Conservation (phyloP, 2,113 vertebrate species). For the Peromyscus polionotus region DNA sequence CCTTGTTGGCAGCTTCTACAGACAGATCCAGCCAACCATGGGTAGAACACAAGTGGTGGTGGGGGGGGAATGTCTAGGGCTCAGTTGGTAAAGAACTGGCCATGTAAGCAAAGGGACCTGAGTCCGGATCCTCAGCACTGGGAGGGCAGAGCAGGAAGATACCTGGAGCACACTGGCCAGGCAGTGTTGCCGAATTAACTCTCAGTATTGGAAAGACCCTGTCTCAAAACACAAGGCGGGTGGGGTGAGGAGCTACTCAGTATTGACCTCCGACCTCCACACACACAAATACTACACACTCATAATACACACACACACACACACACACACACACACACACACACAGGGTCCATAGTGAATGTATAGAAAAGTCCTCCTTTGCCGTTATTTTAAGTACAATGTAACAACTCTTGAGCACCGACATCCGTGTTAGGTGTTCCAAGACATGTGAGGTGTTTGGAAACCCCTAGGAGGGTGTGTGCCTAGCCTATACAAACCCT, state of each 20-base stretch:
- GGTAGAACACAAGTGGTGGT: rapidly evolving
- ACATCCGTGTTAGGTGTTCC: neutral
- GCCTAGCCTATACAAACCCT: neutral
- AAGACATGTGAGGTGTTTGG: neutral
- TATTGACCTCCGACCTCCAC: neutral
- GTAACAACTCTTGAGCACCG: neutral
- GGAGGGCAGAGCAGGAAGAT: neutral
- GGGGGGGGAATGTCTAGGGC: rapidly evolving
- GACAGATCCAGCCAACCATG: neutral
- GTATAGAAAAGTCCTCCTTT: neutral
- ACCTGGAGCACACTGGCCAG: too few relatives aligned
- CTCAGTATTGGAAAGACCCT: neutral
- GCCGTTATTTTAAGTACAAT: neutral
- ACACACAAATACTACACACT: neutral
- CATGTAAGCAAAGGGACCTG: neutral
- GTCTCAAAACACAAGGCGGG: neutral
- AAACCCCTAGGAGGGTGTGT: rapidly evolving
- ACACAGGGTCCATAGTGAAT: neutral
- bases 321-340: neutral
- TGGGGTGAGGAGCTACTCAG: too few relatives aligned
- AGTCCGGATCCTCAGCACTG: neutral
- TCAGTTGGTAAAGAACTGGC: neutral
- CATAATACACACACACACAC: neutral
- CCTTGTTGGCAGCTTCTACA: neutral
- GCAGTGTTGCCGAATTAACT: neutral